phyloP scores from a whole-genome alignment of 2,888 invertebrate genomes.

The Drosophila siamana region DNA sequence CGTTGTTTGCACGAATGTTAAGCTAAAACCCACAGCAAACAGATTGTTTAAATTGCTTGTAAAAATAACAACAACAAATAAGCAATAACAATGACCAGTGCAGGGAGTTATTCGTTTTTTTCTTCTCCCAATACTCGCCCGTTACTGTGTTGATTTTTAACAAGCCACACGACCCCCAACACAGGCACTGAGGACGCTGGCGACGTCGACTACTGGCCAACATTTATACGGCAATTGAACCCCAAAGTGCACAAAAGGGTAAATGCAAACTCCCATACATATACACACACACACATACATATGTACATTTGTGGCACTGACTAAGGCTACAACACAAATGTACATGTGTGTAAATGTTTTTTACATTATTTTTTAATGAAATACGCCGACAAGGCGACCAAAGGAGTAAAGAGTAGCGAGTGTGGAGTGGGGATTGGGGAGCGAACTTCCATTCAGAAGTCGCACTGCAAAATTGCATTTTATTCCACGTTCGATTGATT shows the following conservation, averaged over 20 bases:
- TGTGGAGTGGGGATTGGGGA: no score
- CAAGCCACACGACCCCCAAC: constrained; percentile 43
- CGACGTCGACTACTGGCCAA: constrained; percentile 29
- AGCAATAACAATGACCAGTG: constrained; percentile 55
- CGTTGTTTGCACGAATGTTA: constrained; percentile 63
- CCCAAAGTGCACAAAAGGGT: constrained; percentile 71
- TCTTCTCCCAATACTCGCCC: constrained; percentile 34
- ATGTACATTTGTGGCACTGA: not conserved
- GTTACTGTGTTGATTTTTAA: constrained; percentile 58
- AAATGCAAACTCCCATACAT: constrained; percentile 35
- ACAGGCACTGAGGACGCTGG: not conserved
- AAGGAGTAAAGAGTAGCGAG: no score
- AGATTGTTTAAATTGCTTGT: constrained; percentile 77
- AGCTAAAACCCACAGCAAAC: constrained; percentile 61
- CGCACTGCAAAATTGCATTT: constrained; percentile 72
- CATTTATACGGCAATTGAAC: constrained; percentile 77
- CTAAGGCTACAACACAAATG: constrained; percentile 48
- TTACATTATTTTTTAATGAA: constrained; percentile 52
- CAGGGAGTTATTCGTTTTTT: constrained; percentile 30
- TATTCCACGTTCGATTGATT: constrained; percentile 80
- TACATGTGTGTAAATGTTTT: constrained; percentile 12
- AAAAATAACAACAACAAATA: constrained; percentile 59
- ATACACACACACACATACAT: not conserved
- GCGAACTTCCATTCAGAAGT: constrained; percentile 19
- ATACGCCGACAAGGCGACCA: constrained; percentile 24